These are phyloP conservation scores for Myopa testacea DNA, from an alignment of 2,888 invertebrate species.

Conservation along the genomic window DNA sequence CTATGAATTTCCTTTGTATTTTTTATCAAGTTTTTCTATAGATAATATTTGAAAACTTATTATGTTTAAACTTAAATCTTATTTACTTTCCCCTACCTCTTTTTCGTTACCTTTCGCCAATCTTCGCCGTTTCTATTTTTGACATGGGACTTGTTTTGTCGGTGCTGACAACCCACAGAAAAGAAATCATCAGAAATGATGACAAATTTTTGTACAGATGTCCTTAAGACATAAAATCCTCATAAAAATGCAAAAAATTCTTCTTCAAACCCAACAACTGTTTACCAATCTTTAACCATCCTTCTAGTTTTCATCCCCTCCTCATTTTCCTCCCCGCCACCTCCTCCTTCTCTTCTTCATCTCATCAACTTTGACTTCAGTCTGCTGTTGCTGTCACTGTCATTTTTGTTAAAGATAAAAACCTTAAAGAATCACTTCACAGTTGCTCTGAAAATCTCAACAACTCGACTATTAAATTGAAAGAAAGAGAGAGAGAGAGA, in stretches of 20 bases:
- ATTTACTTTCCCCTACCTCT: too few relatives aligned
- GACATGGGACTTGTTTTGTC: too few relatives aligned
- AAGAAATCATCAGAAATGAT: background rate
- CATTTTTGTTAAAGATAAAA: too few relatives aligned
- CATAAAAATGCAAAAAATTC: constrained; percentile 6
- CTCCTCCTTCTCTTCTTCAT: background rate
- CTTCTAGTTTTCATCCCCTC: too few relatives aligned
- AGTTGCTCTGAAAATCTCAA: constrained; percentile 10
- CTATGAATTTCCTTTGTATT: too few relatives aligned
- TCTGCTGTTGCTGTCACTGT: too few relatives aligned
- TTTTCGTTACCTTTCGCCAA: too few relatives aligned
- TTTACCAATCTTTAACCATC: too few relatives aligned
- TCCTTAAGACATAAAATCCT: constrained; percentile 1
- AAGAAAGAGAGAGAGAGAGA: background rate
- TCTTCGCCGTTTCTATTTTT: too few relatives aligned
- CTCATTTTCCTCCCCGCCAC: background rate
- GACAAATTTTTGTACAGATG: background rate
- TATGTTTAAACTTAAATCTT: too few relatives aligned
- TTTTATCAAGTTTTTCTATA: too few relatives aligned
- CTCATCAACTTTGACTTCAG: constrained; percentile 4
- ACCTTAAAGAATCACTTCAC: background rate
- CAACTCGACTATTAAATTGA: background rate
- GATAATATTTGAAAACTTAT: too few relatives aligned
- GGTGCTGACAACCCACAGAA: background rate
- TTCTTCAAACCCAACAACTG: background rate